Conservation (phyloP, 2,888 invertebrate genomes). For the Cerastis rubricosa region DNA sequence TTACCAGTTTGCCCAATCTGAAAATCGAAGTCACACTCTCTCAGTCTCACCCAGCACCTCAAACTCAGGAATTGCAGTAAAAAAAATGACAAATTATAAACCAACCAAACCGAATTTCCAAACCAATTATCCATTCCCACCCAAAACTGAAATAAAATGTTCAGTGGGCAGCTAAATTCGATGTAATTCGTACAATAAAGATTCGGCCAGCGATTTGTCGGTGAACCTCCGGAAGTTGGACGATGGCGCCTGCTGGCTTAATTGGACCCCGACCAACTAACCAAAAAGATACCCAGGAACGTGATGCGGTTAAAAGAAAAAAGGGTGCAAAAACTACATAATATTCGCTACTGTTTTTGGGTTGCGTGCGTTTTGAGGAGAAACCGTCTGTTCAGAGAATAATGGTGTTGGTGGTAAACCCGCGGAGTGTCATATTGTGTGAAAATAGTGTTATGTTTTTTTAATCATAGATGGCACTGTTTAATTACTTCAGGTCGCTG, state of each 20-base stretch:
- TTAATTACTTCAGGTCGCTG: too few relatives aligned
- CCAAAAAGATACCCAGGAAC: conserved; percentile 77
- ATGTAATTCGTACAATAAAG: conserved; percentile 68
- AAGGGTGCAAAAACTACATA: conserved; percentile 59
- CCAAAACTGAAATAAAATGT: conserved; percentile 44
- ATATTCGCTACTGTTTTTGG: conserved; percentile 58
- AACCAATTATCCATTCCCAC: conserved; percentile 23
- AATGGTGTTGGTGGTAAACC: too few relatives aligned
- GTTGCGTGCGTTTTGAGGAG: conserved; percentile 14
- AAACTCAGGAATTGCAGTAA: background rate
- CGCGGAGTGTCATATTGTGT: too few relatives aligned
- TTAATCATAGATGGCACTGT: too few relatives aligned
- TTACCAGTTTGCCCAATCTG: background rate
- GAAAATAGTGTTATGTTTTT: too few relatives aligned
- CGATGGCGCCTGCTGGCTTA: conserved; percentile 81
- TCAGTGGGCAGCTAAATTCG: conserved; percentile 50
- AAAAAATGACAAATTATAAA: background rate
- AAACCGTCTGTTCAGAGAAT: conserved; percentile 9
- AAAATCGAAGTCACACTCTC: background rate
- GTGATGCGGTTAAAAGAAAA: conserved; percentile 80
- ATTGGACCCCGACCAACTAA: conserved; percentile 85
- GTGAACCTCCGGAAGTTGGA: conserved; percentile 77
- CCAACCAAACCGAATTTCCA: background rate
- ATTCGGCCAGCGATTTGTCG: conserved; percentile 75
- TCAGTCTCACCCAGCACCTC: background rate